Base-by-base conservation (phyloP, 1,140 invertebrate genomes). In the Ceratoteleas bidentatus region DNA sequence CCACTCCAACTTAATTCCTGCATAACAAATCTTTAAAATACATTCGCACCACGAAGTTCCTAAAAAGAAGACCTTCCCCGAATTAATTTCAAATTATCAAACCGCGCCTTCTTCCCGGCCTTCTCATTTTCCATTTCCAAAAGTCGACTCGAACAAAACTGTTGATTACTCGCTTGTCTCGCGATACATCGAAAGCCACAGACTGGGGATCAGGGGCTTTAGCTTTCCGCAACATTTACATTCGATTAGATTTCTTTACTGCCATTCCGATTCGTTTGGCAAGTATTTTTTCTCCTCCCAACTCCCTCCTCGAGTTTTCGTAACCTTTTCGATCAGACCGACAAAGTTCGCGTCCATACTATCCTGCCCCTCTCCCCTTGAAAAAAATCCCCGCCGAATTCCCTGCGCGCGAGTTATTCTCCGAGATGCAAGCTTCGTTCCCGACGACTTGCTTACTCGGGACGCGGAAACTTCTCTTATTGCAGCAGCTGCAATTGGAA, bases 211-310 rank as follows among this genome's bases (percentile, higher is more conserved):
- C 88, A 88, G 81, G 80, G 83, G 81, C 81, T 83, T 84, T 73
- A 83, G 82, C 82, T 88, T 88, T 87, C 84, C 87, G 83, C 84
- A 86, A 88, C 86, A 88, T 88, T 89, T 89, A 88, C 88, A 88
- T 88, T 88, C 85, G 84, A 85, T 86, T 87, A 85, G 79, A 83
- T 69, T 81, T 72, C 73, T 69, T 60, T 72, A 60, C 72, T 56
- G 14, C 36, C n/a, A 45, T 75, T 60, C 56, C 56, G 58, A 40
- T 69, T 57, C 66, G 40, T 60, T 43, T 33, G 52, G 24, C 24
- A 24, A 40, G 54, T 60, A 40, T n/a, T 68, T 54, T 54, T 54
- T 64, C 43, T 54, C 32, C 16, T 24, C 50, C 33, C 36, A 43
- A 10, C 40, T 1, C 40, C 9, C 36, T 40, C 36, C 7, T 40